Conservation (phyloP, 2,113 vertebrate genomes). For the Tringa solitaria region DNA sequence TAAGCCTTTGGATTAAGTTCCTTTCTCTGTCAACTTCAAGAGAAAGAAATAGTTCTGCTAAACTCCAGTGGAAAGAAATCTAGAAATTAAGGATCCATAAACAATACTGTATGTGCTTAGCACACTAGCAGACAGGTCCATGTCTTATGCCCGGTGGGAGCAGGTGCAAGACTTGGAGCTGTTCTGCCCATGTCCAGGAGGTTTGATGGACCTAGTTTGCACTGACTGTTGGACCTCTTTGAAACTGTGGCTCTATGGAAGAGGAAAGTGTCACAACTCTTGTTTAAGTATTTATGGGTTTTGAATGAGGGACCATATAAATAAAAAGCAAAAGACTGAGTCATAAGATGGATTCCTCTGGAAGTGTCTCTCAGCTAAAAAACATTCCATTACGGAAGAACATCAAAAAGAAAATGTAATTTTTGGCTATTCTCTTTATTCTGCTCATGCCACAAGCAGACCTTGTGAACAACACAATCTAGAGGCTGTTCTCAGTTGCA, state of each 20-base stretch:
- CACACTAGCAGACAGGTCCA: accelerated
- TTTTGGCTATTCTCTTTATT: background rate
- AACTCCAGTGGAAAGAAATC: background rate
- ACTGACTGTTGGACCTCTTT: background rate
- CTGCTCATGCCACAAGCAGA: background rate
- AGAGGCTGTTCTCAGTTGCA: background rate
- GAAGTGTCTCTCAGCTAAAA: background rate
- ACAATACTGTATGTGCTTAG: background rate
- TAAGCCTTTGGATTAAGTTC: background rate
- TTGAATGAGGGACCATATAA: background rate
- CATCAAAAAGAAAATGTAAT: background rate
- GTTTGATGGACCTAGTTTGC: background rate
- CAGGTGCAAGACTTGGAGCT: background rate
- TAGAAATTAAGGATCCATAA: background rate
- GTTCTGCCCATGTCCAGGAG: background rate
- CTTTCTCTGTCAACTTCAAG: background rate
- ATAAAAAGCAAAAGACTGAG: background rate
- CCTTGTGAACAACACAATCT: background rate
- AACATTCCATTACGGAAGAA: background rate
- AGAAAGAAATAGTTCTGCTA: background rate
- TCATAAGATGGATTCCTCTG: background rate
- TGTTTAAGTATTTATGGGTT: background rate
- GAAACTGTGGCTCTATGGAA: background rate
- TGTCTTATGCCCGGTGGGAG: background rate
- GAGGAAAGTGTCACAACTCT: background rate